A percentile compares a stretch with the other conserved stretches of the same genome.
phyloP scores from a whole-genome alignment of 1,140 invertebrate species.

The Nymphalis io region DNA sequence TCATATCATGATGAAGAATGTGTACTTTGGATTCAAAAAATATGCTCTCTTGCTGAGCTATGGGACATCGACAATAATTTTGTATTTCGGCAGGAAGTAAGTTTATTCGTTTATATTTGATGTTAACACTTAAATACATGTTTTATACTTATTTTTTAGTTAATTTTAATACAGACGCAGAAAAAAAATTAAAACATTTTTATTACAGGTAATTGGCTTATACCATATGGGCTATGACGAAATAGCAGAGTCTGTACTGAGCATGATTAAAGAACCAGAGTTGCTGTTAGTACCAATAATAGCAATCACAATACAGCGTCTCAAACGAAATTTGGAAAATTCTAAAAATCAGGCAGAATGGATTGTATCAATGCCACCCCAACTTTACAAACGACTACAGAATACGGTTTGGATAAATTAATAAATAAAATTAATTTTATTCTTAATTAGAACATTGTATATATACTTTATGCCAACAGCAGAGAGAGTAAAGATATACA shows the following conservation, averaged over 20 bases:
- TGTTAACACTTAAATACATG: too few relatives aligned
- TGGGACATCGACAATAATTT: constrained; percentile 91
- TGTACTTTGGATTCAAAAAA: constrained; percentile 85
- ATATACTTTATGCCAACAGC: too few relatives aligned
- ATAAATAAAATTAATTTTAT: not conserved
- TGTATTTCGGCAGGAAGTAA: constrained; percentile 87
- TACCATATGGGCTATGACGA: constrained; percentile 68
- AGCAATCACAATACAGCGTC: constrained; percentile 64
- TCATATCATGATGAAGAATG: constrained; percentile 82
- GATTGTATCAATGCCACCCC: constrained; percentile 67
- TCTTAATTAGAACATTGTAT: too few relatives aligned
- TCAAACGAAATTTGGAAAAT: constrained; percentile 65
- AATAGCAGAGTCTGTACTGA: constrained; percentile 53
- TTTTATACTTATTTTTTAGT: too few relatives aligned
- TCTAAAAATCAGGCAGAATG: constrained; percentile 64
- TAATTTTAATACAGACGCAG: too few relatives aligned
- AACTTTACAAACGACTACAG: constrained; percentile 66
- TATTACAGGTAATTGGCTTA: constrained; percentile 59
- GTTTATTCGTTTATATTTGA: constrained; percentile 20
- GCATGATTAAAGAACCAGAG: constrained; percentile 48
- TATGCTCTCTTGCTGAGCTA: constrained; percentile 86
- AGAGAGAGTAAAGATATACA: too few relatives aligned
- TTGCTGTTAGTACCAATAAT: constrained; percentile 51
- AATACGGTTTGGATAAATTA: constrained; percentile 48
- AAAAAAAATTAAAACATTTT: too few relatives aligned